These are phyloP conservation scores for Eupsilia transversa DNA, from an alignment of 2,888 invertebrate species.

Conservation along the genomic window DNA sequence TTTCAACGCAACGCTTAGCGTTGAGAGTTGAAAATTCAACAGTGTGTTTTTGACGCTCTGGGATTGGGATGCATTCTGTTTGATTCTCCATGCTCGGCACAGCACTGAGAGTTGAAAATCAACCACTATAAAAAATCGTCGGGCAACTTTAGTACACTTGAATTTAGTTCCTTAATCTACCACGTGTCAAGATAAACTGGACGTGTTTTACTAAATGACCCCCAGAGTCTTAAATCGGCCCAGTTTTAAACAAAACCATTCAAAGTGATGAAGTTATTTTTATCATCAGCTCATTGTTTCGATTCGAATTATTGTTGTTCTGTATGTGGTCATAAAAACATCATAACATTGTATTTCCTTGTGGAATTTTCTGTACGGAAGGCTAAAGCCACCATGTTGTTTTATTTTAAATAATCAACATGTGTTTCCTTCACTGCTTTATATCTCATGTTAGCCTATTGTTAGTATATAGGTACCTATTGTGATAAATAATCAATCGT, in stretches of 20 bases:
- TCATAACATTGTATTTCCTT: constrained; percentile 24
- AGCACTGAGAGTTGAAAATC: no score
- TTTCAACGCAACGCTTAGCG: no score
- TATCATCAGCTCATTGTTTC: constrained; percentile 40
- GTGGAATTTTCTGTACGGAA: constrained; percentile 55
- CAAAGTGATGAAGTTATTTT: constrained; percentile 35
- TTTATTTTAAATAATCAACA: constrained; percentile 32
- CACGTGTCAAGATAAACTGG: constrained; percentile 3
- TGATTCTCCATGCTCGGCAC: no score
- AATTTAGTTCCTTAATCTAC: not conserved
- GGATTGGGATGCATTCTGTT: no score
- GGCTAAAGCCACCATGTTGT: constrained; percentile 18
- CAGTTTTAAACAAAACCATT: constrained; percentile 46
- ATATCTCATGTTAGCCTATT: constrained; percentile 1
- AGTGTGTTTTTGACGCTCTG: no score
- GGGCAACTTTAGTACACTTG: not conserved
- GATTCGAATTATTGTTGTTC: constrained; percentile 39
- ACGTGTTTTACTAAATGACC: constrained; percentile 18
- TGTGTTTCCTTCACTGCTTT: constrained; percentile 15
- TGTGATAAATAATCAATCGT: not conserved
- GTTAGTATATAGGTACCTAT: not conserved
- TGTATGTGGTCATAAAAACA: constrained; percentile 34
- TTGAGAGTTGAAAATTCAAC: no score
- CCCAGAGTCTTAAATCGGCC: constrained; percentile 38
- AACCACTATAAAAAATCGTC: no score